phyloP scores from a whole-genome alignment of 2,113 vertebrate genomes.

The human region GRCh38 chr1:120891001-120891500 shows the following conservation, averaged over 20 bases:
- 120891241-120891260: neutral
- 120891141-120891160: neutral
- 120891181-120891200: neutral
- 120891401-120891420: neutral
- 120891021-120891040: neutral
- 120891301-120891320: neutral
- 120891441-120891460: neutral
- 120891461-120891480: neutral
- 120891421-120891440: neutral
- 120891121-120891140: neutral
- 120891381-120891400: neutral
- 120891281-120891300: neutral
- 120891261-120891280: neutral
- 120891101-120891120: neutral
- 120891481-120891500: constrained; percentile 3
- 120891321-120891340: neutral
- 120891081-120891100: neutral
- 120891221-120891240: neutral
- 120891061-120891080: neutral
- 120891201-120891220: neutral
- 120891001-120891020: neutral
- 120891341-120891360: neutral
- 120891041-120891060: neutral
- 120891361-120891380: neutral
- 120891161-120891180: neutral